Evolutionary conservation across 2,113 vertebrate genomes (phyloP).

Genomic region (Sceloporus tristichus): DNA sequence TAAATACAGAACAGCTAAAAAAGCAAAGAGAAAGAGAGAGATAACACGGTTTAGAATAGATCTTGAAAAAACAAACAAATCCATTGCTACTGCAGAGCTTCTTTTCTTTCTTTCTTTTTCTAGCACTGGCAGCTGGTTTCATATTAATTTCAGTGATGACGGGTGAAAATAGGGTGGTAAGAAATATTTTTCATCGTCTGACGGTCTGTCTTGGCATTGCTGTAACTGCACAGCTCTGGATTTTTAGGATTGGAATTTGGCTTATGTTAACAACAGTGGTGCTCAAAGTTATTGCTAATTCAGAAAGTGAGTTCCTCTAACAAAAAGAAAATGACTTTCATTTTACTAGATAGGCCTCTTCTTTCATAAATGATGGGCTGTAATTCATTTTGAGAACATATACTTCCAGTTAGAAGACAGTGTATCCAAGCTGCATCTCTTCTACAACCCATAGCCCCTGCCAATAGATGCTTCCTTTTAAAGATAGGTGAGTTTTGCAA

Average conservation of each 20-base stretch:
- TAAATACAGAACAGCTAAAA: neutral
- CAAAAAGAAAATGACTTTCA: neutral
- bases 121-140: neutral
- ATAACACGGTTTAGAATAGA: neutral
- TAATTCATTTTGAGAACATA: neutral
- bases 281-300: neutral
- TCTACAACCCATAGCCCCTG: neutral
- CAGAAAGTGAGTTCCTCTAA: neutral
- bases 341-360: neutral
- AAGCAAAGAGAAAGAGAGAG: neutral
- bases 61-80: slow-evolving; percentile 25
- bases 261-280: neutral
- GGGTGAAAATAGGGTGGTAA: neutral
- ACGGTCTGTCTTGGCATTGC: neutral
- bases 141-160: neutral
- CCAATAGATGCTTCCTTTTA: neutral
- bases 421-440: neutral
- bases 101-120: neutral
- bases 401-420: neutral
- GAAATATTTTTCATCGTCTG: neutral
- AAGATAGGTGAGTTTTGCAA: neutral
- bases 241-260: neutral
- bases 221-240: neutral
- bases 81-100: neutral
- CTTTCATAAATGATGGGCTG: neutral